A percentile compares a stretch with the other conserved stretches of the same genome.
Evolutionary conservation across 1,140 invertebrate species (phyloP).

Genomic region (Drosophila pallidifrons): DNA sequence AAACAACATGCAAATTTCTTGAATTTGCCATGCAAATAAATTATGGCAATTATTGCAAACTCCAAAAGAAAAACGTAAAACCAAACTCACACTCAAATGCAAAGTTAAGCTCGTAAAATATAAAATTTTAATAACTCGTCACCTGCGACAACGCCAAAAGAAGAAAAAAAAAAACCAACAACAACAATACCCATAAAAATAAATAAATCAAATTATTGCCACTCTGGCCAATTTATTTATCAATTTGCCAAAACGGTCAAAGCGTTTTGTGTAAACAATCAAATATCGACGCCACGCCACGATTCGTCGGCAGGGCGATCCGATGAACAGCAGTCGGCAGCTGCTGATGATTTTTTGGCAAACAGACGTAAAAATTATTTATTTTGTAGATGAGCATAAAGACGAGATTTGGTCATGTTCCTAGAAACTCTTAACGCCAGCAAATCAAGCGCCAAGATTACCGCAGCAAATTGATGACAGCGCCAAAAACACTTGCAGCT

Average conservation of each 20-base stretch:
- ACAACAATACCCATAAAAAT: slow-evolving; percentile 16
- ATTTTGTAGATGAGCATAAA: slow-evolving; percentile 41
- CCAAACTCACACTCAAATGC: slow-evolving; percentile 30
- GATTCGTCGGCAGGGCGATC: neutral
- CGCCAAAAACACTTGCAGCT: slow-evolving; percentile 20
- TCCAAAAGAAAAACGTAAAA: slow-evolving; percentile 20
- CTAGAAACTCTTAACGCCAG: slow-evolving; percentile 27
- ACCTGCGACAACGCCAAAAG: slow-evolving; percentile 19
- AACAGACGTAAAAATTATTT: slow-evolving; percentile 52
- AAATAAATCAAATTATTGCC: slow-evolving; percentile 74
- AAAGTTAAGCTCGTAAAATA: slow-evolving; percentile 57
- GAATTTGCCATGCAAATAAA: slow-evolving; percentile 73
- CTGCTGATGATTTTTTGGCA: slow-evolving; percentile 28
- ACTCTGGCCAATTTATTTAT: slow-evolving; percentile 64
- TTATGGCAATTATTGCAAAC: slow-evolving; percentile 71
- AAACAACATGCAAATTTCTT: slow-evolving; percentile 65
- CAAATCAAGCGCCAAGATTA: slow-evolving; percentile 44
- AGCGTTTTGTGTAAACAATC: slow-evolving; percentile 63
- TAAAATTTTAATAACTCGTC: slow-evolving; percentile 58
- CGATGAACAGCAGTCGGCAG: slow-evolving; percentile 16
- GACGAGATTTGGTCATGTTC: slow-evolving; percentile 24
- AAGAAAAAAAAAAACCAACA: neutral
- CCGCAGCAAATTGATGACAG: slow-evolving; percentile 43
- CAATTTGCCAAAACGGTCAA: slow-evolving; percentile 69
- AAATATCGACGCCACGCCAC: slow-evolving; percentile 23